These are phyloP conservation scores for Gnatocerus cornutus DNA, from an alignment of 2,888 invertebrate genomes.

Conservation along the genomic window DNA sequence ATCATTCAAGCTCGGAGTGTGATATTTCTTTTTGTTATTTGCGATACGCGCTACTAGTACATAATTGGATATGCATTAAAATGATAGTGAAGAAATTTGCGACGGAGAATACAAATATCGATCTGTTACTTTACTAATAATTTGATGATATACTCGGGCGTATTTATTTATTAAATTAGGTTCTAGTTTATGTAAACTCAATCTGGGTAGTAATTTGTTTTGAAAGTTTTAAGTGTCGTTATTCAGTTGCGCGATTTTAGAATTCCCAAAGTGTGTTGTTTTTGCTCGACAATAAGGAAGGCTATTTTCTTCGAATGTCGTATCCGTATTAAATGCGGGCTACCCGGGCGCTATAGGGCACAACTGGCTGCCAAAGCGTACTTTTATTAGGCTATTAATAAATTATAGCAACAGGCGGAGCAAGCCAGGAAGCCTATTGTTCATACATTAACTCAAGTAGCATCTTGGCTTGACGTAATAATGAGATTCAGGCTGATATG, in stretches of 20 bases:
- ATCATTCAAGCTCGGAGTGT: constrained; percentile 38
- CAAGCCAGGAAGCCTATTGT: constrained; percentile 68
- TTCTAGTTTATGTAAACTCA: constrained; percentile 59
- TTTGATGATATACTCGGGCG: constrained; percentile 43
- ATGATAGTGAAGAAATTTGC: constrained; percentile 12
- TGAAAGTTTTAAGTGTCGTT: constrained; percentile 66
- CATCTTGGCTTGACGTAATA: constrained; percentile 72
- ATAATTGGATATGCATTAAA: constrained; percentile 31
- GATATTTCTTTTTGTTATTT: constrained; percentile 47
- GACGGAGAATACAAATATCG: too few relatives aligned
- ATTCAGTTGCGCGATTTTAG: constrained; percentile 63
- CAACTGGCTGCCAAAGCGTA: constrained; percentile 68
- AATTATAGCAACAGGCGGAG: constrained; percentile 72
- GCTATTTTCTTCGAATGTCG: constrained; percentile 65
- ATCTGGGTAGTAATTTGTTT: constrained; percentile 60
- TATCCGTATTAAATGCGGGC: constrained; percentile 64
- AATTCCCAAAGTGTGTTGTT: constrained; percentile 62
- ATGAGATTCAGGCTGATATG: constrained; percentile 72
- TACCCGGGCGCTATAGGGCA: constrained; percentile 63
- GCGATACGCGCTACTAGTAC: constrained; percentile 20
- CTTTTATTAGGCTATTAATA: constrained; percentile 72
- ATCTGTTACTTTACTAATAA: constrained; percentile 40
- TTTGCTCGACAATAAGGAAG: constrained; percentile 63
- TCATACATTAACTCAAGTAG: constrained; percentile 71
- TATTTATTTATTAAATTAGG: constrained; percentile 52